These are phyloP conservation scores for Melanerpes aurifrons DNA, from an alignment of 2,113 vertebrate species.

Conservation along the genomic window DNA sequence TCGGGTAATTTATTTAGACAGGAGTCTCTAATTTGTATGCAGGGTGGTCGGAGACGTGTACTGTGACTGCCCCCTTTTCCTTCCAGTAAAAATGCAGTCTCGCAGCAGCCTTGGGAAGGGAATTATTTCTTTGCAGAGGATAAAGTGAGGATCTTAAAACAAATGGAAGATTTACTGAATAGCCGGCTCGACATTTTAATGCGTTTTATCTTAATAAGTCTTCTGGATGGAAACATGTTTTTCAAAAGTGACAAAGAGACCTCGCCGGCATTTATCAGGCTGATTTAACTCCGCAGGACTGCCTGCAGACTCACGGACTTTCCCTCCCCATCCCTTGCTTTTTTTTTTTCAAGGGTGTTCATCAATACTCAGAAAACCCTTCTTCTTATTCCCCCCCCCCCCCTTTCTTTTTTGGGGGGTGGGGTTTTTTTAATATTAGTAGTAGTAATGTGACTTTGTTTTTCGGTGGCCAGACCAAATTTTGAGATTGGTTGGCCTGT, in stretches of 20 bases:
- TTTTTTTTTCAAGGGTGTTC: slow-evolving; percentile 3
- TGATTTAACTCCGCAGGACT: slow-evolving; percentile 65
- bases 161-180: slow-evolving; percentile 79
- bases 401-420: too few relatives aligned
- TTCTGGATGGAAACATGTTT: slow-evolving; percentile 76
- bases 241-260: slow-evolving; percentile 78
- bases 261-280: slow-evolving; percentile 66
- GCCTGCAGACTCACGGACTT: slow-evolving; percentile 53
- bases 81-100: slow-evolving; percentile 78
- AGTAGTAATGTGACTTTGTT: too few relatives aligned
- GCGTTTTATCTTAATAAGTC: slow-evolving; percentile 78
- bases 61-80: slow-evolving; percentile 80
- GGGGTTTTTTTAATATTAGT: too few relatives aligned
- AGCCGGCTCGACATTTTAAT: slow-evolving; percentile 68
- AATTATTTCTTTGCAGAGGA: slow-evolving; percentile 73
- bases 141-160: slow-evolving; percentile 77
- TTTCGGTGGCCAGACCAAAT: not conserved
- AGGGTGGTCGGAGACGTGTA: slow-evolving; percentile 73
- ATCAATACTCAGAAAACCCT: slow-evolving; percentile 8
- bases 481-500: not conserved
- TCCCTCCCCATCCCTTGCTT: not conserved
- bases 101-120: not conserved
- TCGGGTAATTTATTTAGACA: slow-evolving; percentile 83
- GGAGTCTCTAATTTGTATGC: slow-evolving; percentile 80
- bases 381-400: too few relatives aligned